These are phyloP conservation scores for Coregonus suidteri DNA, from an alignment of 2,797 vertebrate species.

Conservation along the genomic window DNA sequence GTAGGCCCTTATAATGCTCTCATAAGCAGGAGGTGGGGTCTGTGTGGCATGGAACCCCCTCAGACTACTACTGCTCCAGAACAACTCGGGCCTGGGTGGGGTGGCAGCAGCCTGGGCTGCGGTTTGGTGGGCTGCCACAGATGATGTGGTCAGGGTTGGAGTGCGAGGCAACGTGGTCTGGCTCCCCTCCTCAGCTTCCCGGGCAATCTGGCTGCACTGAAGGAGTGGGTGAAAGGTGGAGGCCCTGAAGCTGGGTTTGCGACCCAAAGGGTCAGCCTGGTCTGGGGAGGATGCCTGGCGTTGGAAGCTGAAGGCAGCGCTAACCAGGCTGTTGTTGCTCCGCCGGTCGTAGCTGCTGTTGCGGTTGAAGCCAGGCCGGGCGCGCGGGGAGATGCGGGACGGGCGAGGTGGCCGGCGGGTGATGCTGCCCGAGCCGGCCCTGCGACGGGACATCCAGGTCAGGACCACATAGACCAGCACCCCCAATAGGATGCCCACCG, in stretches of 20 bases:
- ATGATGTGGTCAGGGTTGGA: slow-evolving; percentile 64
- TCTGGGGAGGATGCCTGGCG: slow-evolving; percentile 86
- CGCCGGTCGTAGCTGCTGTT: slow-evolving; percentile 86
- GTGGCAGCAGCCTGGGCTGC: slow-evolving; percentile 56
- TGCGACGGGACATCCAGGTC: slow-evolving; percentile 87
- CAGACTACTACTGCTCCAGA: slow-evolving; percentile 86
- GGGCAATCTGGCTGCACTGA: slow-evolving; percentile 88
- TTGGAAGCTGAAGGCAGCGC: slow-evolving; percentile 91
- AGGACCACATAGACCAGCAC: slow-evolving; percentile 84
- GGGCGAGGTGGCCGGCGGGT: slow-evolving; percentile 81
- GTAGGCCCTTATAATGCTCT: slow-evolving; percentile 93
- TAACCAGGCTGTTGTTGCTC: slow-evolving; percentile 88
- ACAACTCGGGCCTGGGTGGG: slow-evolving; percentile 81
- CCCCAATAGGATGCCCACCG: slow-evolving; percentile 87
- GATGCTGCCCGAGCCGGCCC: slow-evolving; percentile 87
- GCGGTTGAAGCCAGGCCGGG: slow-evolving; percentile 87
- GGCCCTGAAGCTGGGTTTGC: slow-evolving; percentile 91
- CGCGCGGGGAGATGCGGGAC: slow-evolving; percentile 66
- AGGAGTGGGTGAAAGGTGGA: slow-evolving; percentile 97
- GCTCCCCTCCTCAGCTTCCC: slow-evolving; percentile 85
- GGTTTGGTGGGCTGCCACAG: slow-evolving; percentile 59
- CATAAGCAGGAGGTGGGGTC: slow-evolving; percentile 90
- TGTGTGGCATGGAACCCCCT: slow-evolving; percentile 80
- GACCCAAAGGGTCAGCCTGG: slow-evolving; percentile 83
- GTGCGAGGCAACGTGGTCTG: slow-evolving; percentile 85